Evolutionary conservation across 1,140 invertebrate genomes (phyloP), one percentile per base, ranked within the genome.

Genomic region (Drosophila pruinosa): DNA sequence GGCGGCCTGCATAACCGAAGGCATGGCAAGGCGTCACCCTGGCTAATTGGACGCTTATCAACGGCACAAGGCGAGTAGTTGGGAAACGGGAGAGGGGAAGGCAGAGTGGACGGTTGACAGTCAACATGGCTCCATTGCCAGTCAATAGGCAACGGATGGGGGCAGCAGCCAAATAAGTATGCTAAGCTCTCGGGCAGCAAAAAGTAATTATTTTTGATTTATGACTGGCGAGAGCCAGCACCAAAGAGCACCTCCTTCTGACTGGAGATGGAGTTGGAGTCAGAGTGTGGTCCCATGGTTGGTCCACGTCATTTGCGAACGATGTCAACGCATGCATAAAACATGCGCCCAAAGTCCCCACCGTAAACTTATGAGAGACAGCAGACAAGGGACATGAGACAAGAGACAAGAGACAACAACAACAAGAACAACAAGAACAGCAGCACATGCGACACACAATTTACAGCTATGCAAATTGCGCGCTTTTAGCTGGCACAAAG

Each of bases 201-300:
- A 70, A 78, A 85, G 77, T 73, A 86, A 86, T 86, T 86, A 86
- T 86, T 86, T 86, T 86, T 86, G 81, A 86, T 86, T 86, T 78
- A 86, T 86, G 81, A 81, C 81, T 21, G 69, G 12, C 56, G 41
- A 47, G 19, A 12, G 36, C 28, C 7, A 54, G 74, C 70, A 81
- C 47, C 72, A 48, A 41, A n/a, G n/a, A n/a, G n/a, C n/a, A n/a
- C n/a, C n/a, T n/a, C n/a, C n/a, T n/a, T n/a, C n/a, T n/a, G n/a
- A n/a, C n/a, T n/a, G n/a, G 52, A 43, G 34, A 28, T 2, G 26
- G 26, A 28, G 6, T 4, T 6, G 26, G 26, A 26, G 26, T 4
- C 4, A 7, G 5, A 26, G 24, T 5, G 8, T 31, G n/a, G 31
- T 15, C n/a, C 17, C 10, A n/a, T 7, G 12, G 26, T 36, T 45